Evolutionary conservation across 2,113 vertebrate species (phyloP).

Genomic region (Lampris megalopsis): DNA sequence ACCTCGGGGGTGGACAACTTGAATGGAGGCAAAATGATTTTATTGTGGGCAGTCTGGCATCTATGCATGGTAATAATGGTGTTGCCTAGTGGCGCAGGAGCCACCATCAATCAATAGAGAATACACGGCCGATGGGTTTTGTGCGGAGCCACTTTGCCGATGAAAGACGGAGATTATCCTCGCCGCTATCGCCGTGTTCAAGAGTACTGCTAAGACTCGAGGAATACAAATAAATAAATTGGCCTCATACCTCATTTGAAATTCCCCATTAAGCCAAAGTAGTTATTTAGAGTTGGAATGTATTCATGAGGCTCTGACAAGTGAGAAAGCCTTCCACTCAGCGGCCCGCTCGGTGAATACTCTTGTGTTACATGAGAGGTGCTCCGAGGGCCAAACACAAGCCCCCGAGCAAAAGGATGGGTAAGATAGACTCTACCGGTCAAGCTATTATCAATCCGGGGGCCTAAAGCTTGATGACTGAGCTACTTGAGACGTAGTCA

Average conservation of each 20-base stretch:
- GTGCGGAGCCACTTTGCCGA: constrained; percentile 80
- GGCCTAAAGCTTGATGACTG: constrained; percentile 82
- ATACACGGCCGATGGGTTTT: constrained; percentile 81
- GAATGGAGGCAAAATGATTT: constrained; percentile 82
- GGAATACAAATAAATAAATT: constrained; percentile 86
- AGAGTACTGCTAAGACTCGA: constrained; percentile 77
- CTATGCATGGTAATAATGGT: constrained; percentile 79
- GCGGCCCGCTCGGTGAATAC: constrained; percentile 75
- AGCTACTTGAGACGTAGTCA: constrained; percentile 84
- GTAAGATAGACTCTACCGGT: constrained; percentile 83
- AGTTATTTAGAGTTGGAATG: constrained; percentile 81
- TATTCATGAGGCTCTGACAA: constrained; percentile 81
- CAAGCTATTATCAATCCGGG: constrained; percentile 85
- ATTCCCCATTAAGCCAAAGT: constrained; percentile 83
- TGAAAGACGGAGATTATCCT: constrained; percentile 84
- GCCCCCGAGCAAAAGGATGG: constrained; percentile 83
- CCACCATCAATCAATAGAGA: constrained; percentile 81
- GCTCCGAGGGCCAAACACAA: constrained; percentile 80
- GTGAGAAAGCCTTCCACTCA: constrained; percentile 83
- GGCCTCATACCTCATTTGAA: constrained; percentile 78
- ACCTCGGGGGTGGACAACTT: constrained; percentile 64
- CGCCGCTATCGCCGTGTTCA: constrained; percentile 69
- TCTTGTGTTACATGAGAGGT: constrained; percentile 81
- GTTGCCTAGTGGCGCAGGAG: constrained; percentile 80
- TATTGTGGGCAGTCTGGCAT: constrained; percentile 82